Evolutionary conservation across 2,888 invertebrate species (phyloP), one percentile per base, ranked within the genome.

Genomic region (Diarsia mendica): DNA sequence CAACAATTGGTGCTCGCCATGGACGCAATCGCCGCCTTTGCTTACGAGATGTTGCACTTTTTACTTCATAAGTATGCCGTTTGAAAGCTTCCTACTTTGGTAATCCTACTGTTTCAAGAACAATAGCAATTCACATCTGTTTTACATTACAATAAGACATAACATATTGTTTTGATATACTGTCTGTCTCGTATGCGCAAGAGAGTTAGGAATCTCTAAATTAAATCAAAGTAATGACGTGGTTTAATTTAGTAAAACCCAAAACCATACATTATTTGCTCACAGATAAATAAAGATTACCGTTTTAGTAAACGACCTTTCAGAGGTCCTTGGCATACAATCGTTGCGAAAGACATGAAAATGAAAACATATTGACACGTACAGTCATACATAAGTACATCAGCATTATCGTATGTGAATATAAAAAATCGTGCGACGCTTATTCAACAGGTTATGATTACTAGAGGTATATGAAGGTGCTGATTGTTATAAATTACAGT

Each of bases 261-360:
- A 90, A 93, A 93, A 93, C 90, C 88, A 91, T 89, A 89, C 88
- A 85, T 83, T 89, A 89, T 91, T 90, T 91, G 90, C 89, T 89
- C 85, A 89, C 88, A 93, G 95, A 95, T 95, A 94, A 92, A 95
- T 96, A 94, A 96, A 96, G 96, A 96, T 96, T 94, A 92, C 95
- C 93, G 93, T 94, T 95, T 95, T 94, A 94, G 95, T 91, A 90
- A 90, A 88, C 90, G 94, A 94, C 96, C 96, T 96, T 95, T 95
- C 92, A 88, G 90, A 90, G 91, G 93, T 94, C 95, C 96, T 95
- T 95, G 95, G 92, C 93, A 93, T 91, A 94, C 91, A 93, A 93
- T 89, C 79, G 88, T 95, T 94, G 92, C 92, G 91, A 95, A 94
- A 95, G 82, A 91, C 89, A 90, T 91, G 88, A 93, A 93, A 93